Base-by-base conservation (phyloP, 2,888 invertebrate species). In the Coleophora flavipennella region DNA sequence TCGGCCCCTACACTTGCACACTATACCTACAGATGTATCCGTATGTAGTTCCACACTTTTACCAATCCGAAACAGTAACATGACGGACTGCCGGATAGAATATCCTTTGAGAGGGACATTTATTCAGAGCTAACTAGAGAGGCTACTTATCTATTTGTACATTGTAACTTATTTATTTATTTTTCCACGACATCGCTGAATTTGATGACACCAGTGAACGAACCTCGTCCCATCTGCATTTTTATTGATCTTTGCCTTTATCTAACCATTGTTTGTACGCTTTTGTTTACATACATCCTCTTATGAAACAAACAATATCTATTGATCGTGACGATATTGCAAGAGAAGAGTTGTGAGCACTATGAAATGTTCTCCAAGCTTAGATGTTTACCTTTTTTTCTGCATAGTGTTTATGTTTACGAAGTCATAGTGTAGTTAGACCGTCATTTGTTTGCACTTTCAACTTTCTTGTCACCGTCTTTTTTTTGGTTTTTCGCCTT, bases 1-100 rank as follows among this genome's bases (percentile, higher is more conserved):
- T 64, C 67, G 62, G 63, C 62, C 55, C 51, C 47, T 57, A 58
- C 59, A 57, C 51, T 47, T 57, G 57, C 59, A 57, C 52, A 49
- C 54, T 44, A 47, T 51, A 20, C 49, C 41, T 33, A 36, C 6
- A 6, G 3, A 20, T 31, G 36, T 44, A 42, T 45, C 50, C 6
- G 20, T 20, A 20, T 31, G 36, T 44, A 42, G 46, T 48, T 46
- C 46, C 38, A 45, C 45, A 43, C 39, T 34, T 28, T 38, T 33
- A 26, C 38, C 43, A 43, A 57, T 63, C 64, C 60, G 50, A 53
- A 61, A 51, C 57, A 55, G 59, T 59, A 49, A 53, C 47, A 40
- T 40, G 55, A 63, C 57, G 38, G 53, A 45, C 59, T 54, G 53
- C 48, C 51, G 62, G 59, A 60, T 52, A 39, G 3, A 20, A 20